These are phyloP conservation scores for Centropristis striata DNA, from an alignment of 2,113 vertebrate genomes.

Conservation along the genomic window DNA sequence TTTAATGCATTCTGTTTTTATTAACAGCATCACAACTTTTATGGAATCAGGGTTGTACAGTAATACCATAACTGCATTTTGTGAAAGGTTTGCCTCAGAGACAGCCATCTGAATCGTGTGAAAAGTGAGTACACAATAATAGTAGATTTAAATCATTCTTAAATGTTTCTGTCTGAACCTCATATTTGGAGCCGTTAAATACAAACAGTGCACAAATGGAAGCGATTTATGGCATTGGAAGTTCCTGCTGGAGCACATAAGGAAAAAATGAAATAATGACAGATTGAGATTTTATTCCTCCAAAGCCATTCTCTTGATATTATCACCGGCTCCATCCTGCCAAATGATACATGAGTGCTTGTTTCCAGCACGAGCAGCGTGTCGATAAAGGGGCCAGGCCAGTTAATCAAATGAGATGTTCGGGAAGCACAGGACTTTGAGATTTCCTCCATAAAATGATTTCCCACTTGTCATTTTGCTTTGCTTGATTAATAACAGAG, in stretches of 20 bases:
- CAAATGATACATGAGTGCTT: constrained; percentile 27
- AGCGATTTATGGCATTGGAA: neutral
- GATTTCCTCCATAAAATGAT: constrained; percentile 44
- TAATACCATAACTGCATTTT: constrained; percentile 1
- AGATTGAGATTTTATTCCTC: constrained; percentile 28
- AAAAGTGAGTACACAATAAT: neutral
- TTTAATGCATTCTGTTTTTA: too few species aligned
- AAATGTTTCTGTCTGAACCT: neutral
- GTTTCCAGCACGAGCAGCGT: constrained; percentile 28
- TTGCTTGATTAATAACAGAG: constrained; percentile 61
- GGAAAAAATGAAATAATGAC: neutral
- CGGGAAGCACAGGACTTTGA: constrained; percentile 22
- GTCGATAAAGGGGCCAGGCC: constrained; percentile 21
- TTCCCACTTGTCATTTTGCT: constrained; percentile 58
- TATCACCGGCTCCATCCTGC: constrained; percentile 18
- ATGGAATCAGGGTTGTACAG: too few species aligned
- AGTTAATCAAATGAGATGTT: constrained; percentile 41
- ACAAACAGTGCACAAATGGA: neutral
- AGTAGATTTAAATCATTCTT: neutral
- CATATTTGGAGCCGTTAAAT: neutral
- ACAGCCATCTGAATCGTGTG: neutral
- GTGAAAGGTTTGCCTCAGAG: neutral
- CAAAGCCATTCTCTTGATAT: neutral
- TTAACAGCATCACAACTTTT: too few species aligned
- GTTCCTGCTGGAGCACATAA: constrained; percentile 1